phyloP scores from a whole-genome alignment of 2,888 invertebrate genomes.

The Eumacrocentrus americanus region DNA sequence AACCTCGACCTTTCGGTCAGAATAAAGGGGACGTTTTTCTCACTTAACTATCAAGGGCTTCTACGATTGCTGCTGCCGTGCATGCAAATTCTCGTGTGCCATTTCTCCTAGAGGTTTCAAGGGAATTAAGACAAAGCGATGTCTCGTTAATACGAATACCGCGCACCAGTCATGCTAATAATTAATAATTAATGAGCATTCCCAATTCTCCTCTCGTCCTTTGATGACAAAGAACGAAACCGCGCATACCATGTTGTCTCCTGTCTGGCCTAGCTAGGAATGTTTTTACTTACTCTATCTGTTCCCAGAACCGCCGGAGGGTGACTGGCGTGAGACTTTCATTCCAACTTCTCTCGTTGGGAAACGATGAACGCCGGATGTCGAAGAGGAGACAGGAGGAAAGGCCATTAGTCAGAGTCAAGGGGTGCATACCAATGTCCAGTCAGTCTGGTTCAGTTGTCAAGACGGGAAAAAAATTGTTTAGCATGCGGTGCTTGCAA shows the following conservation, averaged over 20 bases:
- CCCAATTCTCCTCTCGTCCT: neutral
- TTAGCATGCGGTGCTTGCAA: neutral
- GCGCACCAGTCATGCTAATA: slow-evolving; percentile 18
- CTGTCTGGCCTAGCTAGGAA: too few relatives aligned
- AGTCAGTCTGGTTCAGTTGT: slow-evolving; percentile 15
- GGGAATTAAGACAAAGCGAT: slow-evolving; percentile 43
- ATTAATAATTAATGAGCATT: slow-evolving; percentile 14
- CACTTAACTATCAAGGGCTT: slow-evolving; percentile 9
- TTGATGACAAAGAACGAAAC: neutral
- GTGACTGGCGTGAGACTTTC: neutral
- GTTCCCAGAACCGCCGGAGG: neutral
- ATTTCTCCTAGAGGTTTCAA: slow-evolving; percentile 17
- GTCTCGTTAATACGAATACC: slow-evolving; percentile 49
- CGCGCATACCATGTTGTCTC: neutral
- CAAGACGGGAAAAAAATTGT: slow-evolving; percentile 25
- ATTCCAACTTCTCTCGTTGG: slow-evolving; percentile 33
- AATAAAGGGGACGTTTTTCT: slow-evolving; percentile 16
- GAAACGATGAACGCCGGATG: slow-evolving; percentile 21
- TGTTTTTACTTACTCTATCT: neutral
- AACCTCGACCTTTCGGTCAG: too few relatives aligned
- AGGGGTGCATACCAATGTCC: slow-evolving; percentile 43
- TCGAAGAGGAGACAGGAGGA: slow-evolving; percentile 19
- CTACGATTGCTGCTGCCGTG: slow-evolving; percentile 14
- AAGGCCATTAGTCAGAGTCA: slow-evolving; percentile 42
- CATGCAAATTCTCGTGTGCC: slow-evolving; percentile 37